Conservation (phyloP, 2,888 invertebrate genomes). For the Eupithecia dodoneata region DNA sequence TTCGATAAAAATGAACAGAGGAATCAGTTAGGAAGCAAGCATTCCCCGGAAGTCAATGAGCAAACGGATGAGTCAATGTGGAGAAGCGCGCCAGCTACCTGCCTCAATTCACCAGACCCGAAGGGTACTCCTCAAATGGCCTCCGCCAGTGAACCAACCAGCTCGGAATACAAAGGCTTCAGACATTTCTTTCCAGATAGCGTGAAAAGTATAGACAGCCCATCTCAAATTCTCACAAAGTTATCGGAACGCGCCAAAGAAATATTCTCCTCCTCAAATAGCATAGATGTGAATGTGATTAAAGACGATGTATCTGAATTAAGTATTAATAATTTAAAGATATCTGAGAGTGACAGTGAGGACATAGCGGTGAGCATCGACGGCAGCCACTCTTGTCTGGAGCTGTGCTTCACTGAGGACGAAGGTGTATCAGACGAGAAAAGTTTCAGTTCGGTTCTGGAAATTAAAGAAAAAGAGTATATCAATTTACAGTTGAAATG, state of each 20-base stretch:
- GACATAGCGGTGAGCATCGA: constrained; percentile 78
- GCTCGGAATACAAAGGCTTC: constrained; percentile 73
- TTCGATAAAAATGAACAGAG: constrained; percentile 75
- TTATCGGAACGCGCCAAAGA: constrained; percentile 81
- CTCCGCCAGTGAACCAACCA: constrained; percentile 75
- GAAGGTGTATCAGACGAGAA: constrained; percentile 73
- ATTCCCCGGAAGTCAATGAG: constrained; percentile 49
- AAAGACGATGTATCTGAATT: constrained; percentile 75
- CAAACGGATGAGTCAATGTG: constrained; percentile 63
- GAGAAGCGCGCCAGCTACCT: constrained; percentile 86
- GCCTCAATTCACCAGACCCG: constrained; percentile 85
- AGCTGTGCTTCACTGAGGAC: constrained; percentile 79
- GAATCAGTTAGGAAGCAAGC: constrained; percentile 49
- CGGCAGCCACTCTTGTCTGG: constrained; percentile 78
- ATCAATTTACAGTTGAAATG: constrained; percentile 82
- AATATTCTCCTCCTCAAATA: constrained; percentile 78
- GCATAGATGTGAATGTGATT: constrained; percentile 69
- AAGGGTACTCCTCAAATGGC: constrained; percentile 62
- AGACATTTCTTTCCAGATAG: constrained; percentile 80
- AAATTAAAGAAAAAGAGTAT: constrained; percentile 77
- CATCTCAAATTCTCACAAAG: constrained; percentile 76
- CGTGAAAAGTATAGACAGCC: constrained; percentile 75
- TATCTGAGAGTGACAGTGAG: constrained; percentile 80
- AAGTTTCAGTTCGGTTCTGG: constrained; percentile 63
- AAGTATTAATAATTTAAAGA: constrained; percentile 75